phyloP scores from a whole-genome alignment of 2,888 invertebrate genomes.

The Troglohyphantes excavatus region DNA sequence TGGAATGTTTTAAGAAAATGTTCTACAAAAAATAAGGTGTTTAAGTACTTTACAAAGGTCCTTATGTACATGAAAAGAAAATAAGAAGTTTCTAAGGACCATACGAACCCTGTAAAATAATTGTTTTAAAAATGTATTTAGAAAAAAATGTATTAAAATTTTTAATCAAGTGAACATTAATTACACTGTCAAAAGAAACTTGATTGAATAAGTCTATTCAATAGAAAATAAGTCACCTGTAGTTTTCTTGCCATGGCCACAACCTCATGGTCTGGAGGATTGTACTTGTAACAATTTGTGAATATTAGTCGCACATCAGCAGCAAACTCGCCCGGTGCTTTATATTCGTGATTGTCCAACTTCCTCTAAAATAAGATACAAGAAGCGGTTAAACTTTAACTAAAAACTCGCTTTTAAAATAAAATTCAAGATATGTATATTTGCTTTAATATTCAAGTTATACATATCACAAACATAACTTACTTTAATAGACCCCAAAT shows the following conservation, averaged over 20 bases:
- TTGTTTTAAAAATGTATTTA: too few relatives aligned
- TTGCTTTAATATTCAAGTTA: not conserved
- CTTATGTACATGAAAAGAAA: too few relatives aligned
- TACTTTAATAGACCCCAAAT: constrained; percentile 97
- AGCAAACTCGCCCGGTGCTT: constrained; percentile 95
- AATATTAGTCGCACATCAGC: constrained; percentile 98
- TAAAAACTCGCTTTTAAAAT: not conserved
- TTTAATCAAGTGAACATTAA: too few relatives aligned
- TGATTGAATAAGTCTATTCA: not conserved
- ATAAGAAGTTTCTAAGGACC: too few relatives aligned
- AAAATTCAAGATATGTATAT: not conserved
- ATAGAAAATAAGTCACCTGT: constrained; percentile 84
- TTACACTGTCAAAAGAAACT: too few relatives aligned
- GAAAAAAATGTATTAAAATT: too few relatives aligned
- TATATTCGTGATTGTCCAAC: constrained; percentile 97
- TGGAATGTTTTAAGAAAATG: too few relatives aligned
- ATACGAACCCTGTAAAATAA: too few relatives aligned
- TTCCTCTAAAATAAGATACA: constrained; percentile 86
- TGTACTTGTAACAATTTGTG: constrained; percentile 99
- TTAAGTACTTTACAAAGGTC: too few relatives aligned
- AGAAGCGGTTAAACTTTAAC: not conserved
- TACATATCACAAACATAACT: not conserved
- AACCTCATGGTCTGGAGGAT: constrained; percentile 98
- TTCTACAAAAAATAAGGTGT: too few relatives aligned
- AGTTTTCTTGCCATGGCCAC: constrained; percentile 98